phyloP scores from a whole-genome alignment of 2,888 invertebrate genomes.

The Dynastes tityus region DNA sequence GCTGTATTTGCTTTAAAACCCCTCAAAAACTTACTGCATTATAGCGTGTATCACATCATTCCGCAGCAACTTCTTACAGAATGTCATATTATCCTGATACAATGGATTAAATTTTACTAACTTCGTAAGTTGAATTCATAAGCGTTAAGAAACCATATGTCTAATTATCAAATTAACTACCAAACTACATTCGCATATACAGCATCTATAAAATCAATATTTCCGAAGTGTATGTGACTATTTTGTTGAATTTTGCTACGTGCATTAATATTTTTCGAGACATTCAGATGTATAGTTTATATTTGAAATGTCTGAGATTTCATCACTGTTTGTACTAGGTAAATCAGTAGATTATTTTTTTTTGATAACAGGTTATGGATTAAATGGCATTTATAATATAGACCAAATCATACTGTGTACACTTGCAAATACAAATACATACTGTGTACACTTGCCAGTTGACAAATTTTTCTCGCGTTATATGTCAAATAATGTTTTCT shows the following conservation, averaged over 20 bases:
- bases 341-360: conserved; percentile 12
- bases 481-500: too few species aligned
- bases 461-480: too few species aligned
- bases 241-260: neutral
- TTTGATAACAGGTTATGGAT: conserved; percentile 3
- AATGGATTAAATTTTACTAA: conserved; percentile 15
- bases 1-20: conserved; percentile 54
- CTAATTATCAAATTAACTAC: neutral
- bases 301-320: conserved; percentile 16
- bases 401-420: neutral
- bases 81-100: conserved; percentile 45
- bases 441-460: too few species aligned
- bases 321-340: conserved; percentile 8
- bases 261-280: neutral
- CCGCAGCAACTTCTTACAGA: conserved; percentile 45
- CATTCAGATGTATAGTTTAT: neutral
- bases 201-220: conserved; percentile 38
- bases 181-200: conserved; percentile 42
- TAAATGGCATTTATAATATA: conserved; percentile 5
- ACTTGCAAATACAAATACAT: too few species aligned
- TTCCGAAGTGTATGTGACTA: conserved; percentile 2
- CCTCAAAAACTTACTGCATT: conserved; percentile 39
- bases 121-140: neutral
- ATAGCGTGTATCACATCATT: conserved; percentile 41
- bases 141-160: neutral